Conservation (phyloP, 2,888 invertebrate species). For the Caenorhabditis sulstoni region DNA sequence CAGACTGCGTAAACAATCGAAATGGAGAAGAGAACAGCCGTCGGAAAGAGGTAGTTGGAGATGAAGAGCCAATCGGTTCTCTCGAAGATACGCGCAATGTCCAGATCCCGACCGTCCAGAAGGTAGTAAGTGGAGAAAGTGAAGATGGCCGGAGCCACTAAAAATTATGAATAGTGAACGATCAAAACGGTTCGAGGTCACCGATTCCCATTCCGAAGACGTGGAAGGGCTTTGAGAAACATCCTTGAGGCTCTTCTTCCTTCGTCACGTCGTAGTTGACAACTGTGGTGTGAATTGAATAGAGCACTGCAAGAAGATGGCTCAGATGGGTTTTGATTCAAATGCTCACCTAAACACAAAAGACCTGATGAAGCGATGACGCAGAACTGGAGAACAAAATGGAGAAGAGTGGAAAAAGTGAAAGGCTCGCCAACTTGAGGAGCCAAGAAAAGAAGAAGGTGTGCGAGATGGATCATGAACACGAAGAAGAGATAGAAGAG, state of each 20-base stretch:
- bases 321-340: neutral
- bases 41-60: slow-evolving; percentile 62
- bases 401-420: slow-evolving; percentile 64
- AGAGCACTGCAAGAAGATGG: slow-evolving; percentile 32
- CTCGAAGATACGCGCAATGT: slow-evolving; percentile 51
- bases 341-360: slow-evolving; percentile 41
- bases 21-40: slow-evolving; percentile 63
- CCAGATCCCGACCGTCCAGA: slow-evolving; percentile 58
- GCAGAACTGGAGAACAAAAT: slow-evolving; percentile 69
- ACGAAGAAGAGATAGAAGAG: slow-evolving; percentile 72
- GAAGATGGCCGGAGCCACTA: slow-evolving; percentile 69
- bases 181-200: neutral
- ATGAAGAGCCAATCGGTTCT: slow-evolving; percentile 68
- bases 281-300: slow-evolving; percentile 54
- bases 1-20: slow-evolving; percentile 61
- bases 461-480: slow-evolving; percentile 71
- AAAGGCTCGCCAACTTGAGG: slow-evolving; percentile 73
- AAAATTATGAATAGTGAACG: slow-evolving; percentile 24
- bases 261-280: slow-evolving; percentile 42
- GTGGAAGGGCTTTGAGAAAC: slow-evolving; percentile 53
- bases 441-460: slow-evolving; percentile 69
- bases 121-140: slow-evolving; percentile 71
- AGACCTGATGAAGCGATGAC: slow-evolving; percentile 63
- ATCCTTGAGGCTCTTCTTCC: slow-evolving; percentile 41
- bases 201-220: slow-evolving; percentile 54